A percentile compares a stretch with the other conserved stretches of the same genome.
Conservation (phyloP, 2,888 invertebrate genomes). For the Norana najaformis region DNA sequence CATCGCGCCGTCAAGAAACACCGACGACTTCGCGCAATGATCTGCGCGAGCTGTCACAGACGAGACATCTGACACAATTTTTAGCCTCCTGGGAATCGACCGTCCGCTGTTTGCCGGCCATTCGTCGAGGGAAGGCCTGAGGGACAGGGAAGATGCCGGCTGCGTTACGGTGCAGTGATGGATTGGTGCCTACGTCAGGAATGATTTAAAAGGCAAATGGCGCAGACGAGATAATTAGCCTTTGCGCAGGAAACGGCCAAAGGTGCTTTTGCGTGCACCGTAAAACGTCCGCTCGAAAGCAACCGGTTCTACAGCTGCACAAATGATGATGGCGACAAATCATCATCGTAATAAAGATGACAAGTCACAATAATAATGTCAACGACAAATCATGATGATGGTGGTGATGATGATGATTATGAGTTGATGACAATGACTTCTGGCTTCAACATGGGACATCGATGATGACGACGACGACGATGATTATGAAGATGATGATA, state of each 20-base stretch:
- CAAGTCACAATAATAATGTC: not conserved
- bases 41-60: too few relatives aligned
- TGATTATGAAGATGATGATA: not conserved
- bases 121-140: not conserved
- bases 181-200: not conserved
- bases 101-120: not conserved
- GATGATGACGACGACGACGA: too few relatives aligned
- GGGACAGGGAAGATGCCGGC: not conserved
- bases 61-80: too few relatives aligned
- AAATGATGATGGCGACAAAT: not conserved
- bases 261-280: not conserved
- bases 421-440: too few relatives aligned
- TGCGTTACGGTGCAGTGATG: not conserved
- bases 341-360: not conserved
- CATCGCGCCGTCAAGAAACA: too few relatives aligned
- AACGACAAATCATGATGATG: not conserved
- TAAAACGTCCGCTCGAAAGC: not conserved
- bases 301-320: not conserved
- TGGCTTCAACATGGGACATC: too few relatives aligned
- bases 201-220: slow-evolving; percentile 5
- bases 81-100: not conserved
- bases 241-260: not conserved
- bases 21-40: too few relatives aligned
- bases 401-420: not conserved
- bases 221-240: not conserved